Evolutionary conservation across 2,797 vertebrate species (phyloP).

Genomic region (Gymnothorax reevesii): DNA sequence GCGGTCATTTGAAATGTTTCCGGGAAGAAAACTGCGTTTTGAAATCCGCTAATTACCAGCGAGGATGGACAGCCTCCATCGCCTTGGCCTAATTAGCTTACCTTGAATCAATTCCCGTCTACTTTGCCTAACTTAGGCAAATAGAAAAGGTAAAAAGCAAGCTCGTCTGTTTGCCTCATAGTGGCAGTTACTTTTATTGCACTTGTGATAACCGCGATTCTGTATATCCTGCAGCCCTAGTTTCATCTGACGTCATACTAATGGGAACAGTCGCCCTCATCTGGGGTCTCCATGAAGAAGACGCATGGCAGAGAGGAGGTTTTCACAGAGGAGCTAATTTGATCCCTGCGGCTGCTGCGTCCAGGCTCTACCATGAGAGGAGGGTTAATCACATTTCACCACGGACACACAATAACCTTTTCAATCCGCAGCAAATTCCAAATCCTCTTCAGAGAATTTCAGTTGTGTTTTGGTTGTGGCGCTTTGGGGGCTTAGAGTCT

Average conservation of each 20-base stretch:
- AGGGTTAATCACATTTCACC: not conserved
- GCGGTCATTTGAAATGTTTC: no score
- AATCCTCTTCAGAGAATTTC: not conserved
- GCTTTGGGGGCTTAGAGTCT: not conserved
- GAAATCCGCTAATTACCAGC: no score
- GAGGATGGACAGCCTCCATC: no score
- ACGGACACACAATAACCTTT: not conserved
- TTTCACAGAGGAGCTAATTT: slow-evolving; percentile 10
- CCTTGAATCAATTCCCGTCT: no score
- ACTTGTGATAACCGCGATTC: no score
- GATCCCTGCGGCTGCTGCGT: not conserved
- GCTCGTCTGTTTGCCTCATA: no score
- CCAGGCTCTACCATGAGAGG: not conserved
- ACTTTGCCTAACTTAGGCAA: no score
- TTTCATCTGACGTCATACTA: not conserved
- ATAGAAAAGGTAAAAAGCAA: no score
- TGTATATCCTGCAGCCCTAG: no score
- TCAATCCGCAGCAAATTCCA: not conserved
- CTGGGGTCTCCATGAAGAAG: not conserved
- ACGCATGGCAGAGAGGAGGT: not conserved
- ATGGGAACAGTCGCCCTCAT: not conserved
- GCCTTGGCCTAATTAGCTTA: no score
- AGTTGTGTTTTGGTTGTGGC: not conserved
- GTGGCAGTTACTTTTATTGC: no score
- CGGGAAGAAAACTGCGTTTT: no score